phyloP scores from a whole-genome alignment of 2,888 invertebrate genomes.

The Hemaris fuciformis region DNA sequence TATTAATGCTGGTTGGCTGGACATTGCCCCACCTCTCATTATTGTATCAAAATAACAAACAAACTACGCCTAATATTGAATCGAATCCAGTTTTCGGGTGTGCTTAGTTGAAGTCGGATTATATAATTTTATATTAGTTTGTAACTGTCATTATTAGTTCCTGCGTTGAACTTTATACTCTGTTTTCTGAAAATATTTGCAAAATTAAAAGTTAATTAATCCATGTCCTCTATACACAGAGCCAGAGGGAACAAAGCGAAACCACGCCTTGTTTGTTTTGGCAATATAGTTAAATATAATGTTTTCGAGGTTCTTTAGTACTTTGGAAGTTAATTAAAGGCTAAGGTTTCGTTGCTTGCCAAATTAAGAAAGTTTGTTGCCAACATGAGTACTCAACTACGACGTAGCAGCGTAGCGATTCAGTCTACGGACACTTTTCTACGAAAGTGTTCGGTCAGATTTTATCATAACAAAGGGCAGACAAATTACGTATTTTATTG shows the following conservation, averaged over 20 bases:
- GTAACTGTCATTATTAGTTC: background rate
- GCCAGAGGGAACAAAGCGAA: slow-evolving; percentile 3
- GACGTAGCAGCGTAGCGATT: slow-evolving; percentile 10
- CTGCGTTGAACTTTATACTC: background rate
- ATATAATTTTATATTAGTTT: background rate
- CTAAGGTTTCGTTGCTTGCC: slow-evolving; percentile 8
- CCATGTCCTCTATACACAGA: background rate
- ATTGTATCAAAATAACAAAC: slow-evolving; percentile 32
- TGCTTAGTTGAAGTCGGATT: slow-evolving; percentile 21
- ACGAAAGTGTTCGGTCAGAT: background rate
- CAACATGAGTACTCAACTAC: slow-evolving; percentile 1
- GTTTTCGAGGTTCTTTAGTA: slow-evolving; percentile 8
- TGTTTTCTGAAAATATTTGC: background rate
- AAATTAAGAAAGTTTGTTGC: slow-evolving; percentile 9
- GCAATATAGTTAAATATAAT: slow-evolving; percentile 8
- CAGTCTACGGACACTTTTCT: background rate
- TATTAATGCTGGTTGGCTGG: slow-evolving; percentile 17
- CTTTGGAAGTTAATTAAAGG: slow-evolving; percentile 8
- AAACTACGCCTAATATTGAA: slow-evolving; percentile 27
- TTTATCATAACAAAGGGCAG: background rate
- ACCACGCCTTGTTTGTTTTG: slow-evolving; percentile 1
- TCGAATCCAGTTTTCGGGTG: slow-evolving; percentile 20
- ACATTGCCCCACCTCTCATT: slow-evolving; percentile 17
- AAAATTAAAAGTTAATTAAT: background rate
- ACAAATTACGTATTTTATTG: background rate